Evolutionary conservation across 2,797 vertebrate genomes (phyloP).

Genomic region (Aselliscus stoliczkanus): DNA sequence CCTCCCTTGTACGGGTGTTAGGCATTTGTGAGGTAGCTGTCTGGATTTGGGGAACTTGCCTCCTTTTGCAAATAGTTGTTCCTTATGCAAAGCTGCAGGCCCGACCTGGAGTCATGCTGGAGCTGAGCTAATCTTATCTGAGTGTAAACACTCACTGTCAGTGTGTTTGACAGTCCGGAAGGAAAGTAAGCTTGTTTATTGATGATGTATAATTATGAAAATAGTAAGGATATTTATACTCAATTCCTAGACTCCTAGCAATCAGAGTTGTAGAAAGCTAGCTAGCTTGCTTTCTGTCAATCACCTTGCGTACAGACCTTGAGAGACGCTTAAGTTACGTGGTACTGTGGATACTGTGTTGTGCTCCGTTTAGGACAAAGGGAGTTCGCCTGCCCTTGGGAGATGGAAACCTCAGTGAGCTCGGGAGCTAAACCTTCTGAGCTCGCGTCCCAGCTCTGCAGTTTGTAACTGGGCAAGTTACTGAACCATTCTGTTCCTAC

Average conservation of each 20-base stretch:
- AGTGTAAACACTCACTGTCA: background rate
- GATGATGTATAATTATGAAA: background rate
- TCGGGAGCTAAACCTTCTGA: background rate
- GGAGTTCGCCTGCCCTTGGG: background rate
- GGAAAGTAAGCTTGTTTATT: background rate
- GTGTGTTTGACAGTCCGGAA: background rate
- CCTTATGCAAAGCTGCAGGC: background rate
- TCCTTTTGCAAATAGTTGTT: background rate
- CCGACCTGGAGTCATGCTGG: background rate
- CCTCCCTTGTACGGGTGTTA: background rate
- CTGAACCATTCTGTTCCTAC: background rate
- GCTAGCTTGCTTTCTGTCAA: background rate
- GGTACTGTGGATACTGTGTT: too few relatives aligned
- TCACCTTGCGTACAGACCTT: background rate
- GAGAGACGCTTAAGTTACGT: background rate
- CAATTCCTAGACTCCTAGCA: background rate
- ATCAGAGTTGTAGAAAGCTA: background rate
- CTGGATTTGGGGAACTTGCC: background rate
- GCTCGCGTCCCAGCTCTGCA: background rate
- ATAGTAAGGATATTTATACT: background rate
- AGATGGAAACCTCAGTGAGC: accelerated
- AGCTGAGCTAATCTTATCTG: background rate
- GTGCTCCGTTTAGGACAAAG: background rate
- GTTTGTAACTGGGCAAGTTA: background rate
- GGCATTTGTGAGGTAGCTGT: background rate